Evolutionary conservation across 2,113 vertebrate species (phyloP).

Genomic region (Clarias gariepinus): DNA sequence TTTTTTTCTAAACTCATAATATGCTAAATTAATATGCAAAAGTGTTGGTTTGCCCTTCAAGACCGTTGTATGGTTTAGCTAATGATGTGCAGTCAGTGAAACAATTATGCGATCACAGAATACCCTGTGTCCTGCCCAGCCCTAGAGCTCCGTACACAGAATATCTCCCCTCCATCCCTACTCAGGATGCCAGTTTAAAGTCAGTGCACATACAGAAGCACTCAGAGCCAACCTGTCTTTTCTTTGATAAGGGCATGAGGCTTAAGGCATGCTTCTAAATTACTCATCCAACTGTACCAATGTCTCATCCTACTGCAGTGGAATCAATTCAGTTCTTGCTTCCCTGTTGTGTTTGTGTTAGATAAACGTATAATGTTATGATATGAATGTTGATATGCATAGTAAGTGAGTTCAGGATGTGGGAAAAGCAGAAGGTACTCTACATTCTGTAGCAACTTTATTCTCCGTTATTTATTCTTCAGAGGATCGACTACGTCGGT

Average conservation of each 20-base stretch:
- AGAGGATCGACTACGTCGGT: neutral
- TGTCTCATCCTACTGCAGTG: neutral
- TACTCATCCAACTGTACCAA: neutral
- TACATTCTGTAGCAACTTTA: neutral
- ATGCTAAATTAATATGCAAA: conserved; percentile 65
- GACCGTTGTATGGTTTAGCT: conserved; percentile 74
- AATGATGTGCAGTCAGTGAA: conserved; percentile 74
- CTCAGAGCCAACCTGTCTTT: neutral
- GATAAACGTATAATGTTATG: neutral
- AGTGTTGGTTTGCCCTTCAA: conserved; percentile 73
- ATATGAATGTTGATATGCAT: neutral
- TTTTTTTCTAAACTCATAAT: neutral
- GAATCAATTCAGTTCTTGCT: neutral
- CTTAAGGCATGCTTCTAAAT: neutral
- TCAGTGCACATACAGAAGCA: neutral
- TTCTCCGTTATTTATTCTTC: conserved; percentile 29
- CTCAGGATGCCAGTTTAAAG: conserved; percentile 8
- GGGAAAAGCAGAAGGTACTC: conserved; percentile 20
- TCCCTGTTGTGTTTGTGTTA: neutral
- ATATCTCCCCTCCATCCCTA: conserved; percentile 17
- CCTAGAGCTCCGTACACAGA: conserved; percentile 29
- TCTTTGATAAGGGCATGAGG: neutral
- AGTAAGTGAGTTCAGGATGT: neutral
- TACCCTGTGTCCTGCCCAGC: conserved; percentile 61
- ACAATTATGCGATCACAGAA: conserved; percentile 67